Base-by-base conservation (phyloP, 2,113 vertebrate species). In the Alexandromys fortis region DNA sequence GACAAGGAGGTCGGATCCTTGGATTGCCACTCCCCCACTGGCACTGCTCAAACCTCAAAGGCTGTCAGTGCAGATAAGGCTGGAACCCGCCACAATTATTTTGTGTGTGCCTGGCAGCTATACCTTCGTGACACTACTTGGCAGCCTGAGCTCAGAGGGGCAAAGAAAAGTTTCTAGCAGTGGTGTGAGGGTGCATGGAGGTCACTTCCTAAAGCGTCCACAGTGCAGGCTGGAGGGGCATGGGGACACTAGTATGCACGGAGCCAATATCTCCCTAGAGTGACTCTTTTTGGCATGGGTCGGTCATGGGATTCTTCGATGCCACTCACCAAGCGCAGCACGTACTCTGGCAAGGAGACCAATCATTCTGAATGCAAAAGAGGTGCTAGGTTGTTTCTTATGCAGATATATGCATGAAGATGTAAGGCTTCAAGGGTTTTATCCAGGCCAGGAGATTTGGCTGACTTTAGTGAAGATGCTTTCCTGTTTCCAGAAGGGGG, bases 331-430 rank as follows among this genome's bases (percentile, higher is more conserved):
- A 8, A 35, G 42, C 9, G 1, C 10, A 5, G 3, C n/a, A 9
- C 10, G 30, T 14, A 26, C 47, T 19, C 12, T n/a, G 86, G 35
- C 52, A 10, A 58, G 28, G 35, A 88, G 52, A 78, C 21, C 2
- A 42, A 21, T 24, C 63, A 21, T 61, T 87, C 75, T 28, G 63
- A 70, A 96, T 75, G 75, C 75, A 70, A 75, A 81, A 78, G 45
- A 79, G 82, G 47, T 0, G 0, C n/a, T 19, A 11, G 61, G 73
- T 76, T 47, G 81, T 86, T 92, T 45, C 75, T 86, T 73, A 83
- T 89, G 89, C 89, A 95, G n/a, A 95, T 87, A 7, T 14, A 83
- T 87, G 87, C 90, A 82, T 21, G 70, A 89, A 78, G 49, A 35
- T 8, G 3, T 33, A 73, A 49, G 52, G 52, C 86, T 55, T 67